phyloP scores from a whole-genome alignment of 2,888 invertebrate species.

The Platycheirus rosarum region DNA sequence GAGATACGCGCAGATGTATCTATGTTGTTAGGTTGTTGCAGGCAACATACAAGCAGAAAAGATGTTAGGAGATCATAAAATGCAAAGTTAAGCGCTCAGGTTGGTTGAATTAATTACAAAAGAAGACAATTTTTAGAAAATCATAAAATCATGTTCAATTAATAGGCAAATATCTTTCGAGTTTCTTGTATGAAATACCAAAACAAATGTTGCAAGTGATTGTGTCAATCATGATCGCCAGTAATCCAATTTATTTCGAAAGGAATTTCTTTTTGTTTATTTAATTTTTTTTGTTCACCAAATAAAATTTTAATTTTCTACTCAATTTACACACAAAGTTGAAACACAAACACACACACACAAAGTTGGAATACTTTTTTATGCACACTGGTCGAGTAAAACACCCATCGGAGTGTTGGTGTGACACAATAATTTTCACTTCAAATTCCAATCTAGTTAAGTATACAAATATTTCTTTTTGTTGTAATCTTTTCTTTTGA shows the following conservation, averaged over 20 bases:
- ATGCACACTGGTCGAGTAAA: constrained; percentile 51
- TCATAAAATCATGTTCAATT: not conserved
- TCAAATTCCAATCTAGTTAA: constrained; percentile 74
- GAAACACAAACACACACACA: constrained; percentile 22
- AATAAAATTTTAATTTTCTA: constrained; percentile 58
- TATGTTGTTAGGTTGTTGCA: constrained; percentile 53
- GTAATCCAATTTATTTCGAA: constrained; percentile 27
- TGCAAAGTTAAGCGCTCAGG: constrained; percentile 7
- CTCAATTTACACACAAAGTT: constrained; percentile 61
- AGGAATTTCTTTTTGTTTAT: constrained; percentile 32
- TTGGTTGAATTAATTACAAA: constrained; percentile 56
- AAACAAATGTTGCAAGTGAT: constrained; percentile 41
- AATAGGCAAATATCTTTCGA: constrained; percentile 14
- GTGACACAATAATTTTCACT: constrained; percentile 75
- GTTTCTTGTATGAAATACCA: no score
- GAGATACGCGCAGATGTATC: constrained; percentile 71
- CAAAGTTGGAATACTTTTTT: constrained; percentile 25
- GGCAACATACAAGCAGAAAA: constrained; percentile 41
- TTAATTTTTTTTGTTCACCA: constrained; percentile 48
- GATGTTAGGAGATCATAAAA: constrained; percentile 27
- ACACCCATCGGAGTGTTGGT: constrained; percentile 71
- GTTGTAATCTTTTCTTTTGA: constrained; percentile 11
- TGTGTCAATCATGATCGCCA: not conserved
- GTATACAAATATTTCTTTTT: constrained; percentile 55
- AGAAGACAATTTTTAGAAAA: not conserved